Percentiles rank a stretch among this genome's conserved stretches.
These are phyloP conservation scores for Amazona vittata DNA, from an alignment of 2,113 vertebrate genomes.

Conservation along the genomic window DNA sequence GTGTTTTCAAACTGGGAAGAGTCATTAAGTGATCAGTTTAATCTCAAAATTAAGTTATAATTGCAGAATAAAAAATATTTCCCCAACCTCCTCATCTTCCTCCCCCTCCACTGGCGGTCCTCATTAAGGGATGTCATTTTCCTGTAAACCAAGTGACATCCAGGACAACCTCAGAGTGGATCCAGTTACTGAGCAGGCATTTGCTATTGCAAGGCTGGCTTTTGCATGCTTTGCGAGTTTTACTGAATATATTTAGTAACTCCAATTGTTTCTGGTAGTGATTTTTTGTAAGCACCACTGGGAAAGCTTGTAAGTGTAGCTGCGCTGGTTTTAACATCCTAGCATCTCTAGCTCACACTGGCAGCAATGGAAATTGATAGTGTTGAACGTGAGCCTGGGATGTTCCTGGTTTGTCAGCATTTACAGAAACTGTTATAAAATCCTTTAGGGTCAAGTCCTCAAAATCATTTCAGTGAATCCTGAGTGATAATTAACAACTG, in stretches of 20 bases:
- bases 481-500: neutral
- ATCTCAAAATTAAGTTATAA: neutral
- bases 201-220: neutral
- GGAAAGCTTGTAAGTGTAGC: neutral
- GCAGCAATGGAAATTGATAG: neutral
- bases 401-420: neutral
- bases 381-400: neutral
- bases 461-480: neutral
- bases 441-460: neutral
- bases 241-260: slow-evolving; percentile 46
- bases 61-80: neutral
- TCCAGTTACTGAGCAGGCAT: neutral
- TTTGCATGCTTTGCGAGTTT: neutral
- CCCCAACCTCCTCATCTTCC: neutral
- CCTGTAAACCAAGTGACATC: neutral
- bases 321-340: neutral
- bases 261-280: slow-evolving; percentile 14
- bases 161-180: neutral
- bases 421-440: neutral
- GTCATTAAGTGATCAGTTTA: neutral
- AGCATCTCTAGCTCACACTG: neutral
- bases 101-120: neutral
- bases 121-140: neutral
- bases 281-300: neutral
- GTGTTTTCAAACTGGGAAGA: neutral